Base-by-base conservation (phyloP, 2,113 vertebrate genomes). In the Machaerirhynchus nigripectus region DNA sequence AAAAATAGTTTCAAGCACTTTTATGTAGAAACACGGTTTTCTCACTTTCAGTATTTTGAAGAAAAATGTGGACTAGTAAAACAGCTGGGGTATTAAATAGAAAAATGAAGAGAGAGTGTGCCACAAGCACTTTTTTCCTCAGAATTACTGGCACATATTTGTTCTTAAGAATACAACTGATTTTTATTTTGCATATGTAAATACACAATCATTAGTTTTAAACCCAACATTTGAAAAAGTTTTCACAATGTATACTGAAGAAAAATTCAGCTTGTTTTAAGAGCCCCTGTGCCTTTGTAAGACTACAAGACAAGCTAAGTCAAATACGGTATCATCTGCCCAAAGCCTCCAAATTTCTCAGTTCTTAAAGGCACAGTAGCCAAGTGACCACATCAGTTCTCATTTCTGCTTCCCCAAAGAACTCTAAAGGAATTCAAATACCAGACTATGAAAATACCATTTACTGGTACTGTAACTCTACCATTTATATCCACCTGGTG, bases 131-230 rank as follows among this genome's bases (percentile, higher is more conserved):
- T 86, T 87, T 92, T 68, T 91, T 82, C 63, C 91, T 78, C 6
- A 80, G 75, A 73, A 89, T 95, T 94, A 92, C 53, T 60, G 47
- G 44, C 15, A 13, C 39, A 28, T 64, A 94, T 91, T 95, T 97
- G 61, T 70, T 74, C 90, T 94, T 95, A 90, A 75, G 52, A 70
- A 94, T 68, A 49, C 22, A 65, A 46, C 3, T 53, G 7, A 35
- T 37, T 81, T 55, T 81, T 84, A 60, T 97, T 95, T 97, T 96
- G 87, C 88, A 73, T 77, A 69, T 76, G 69, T 76, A 96, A 96
- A 95, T 74, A 90, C 60, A 63, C 69, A 87, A 88, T 63, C 46
- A 82, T 92, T 88, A 84, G 83, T 79, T 96, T 97, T 85, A 95
- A 97, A 96, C 94, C 76, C 55, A 77, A 40, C 2, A 53, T 76